These are phyloP conservation scores for Liodrosophila aerea DNA, from an alignment of 2,888 invertebrate genomes.

Conservation along the genomic window DNA sequence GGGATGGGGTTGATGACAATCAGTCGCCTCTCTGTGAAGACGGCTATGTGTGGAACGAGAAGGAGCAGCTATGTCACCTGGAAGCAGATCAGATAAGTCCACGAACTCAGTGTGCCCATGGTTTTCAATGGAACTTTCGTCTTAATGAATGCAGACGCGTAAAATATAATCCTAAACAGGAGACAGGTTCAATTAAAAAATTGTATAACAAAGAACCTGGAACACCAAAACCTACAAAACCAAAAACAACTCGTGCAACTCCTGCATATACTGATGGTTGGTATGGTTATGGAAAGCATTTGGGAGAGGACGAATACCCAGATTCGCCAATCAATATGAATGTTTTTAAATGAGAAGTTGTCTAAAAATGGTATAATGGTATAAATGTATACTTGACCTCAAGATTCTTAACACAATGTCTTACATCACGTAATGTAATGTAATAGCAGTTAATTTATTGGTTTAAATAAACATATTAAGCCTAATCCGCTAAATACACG, in stretches of 20 bases:
- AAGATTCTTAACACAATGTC: too few relatives aligned
- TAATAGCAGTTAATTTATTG: too few relatives aligned
- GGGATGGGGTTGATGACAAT: too few relatives aligned
- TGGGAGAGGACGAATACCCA: slow-evolving; percentile 4
- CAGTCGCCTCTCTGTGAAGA: slow-evolving; percentile 3
- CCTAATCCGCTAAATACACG: too few relatives aligned
- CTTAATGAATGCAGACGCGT: slow-evolving; percentile 19
- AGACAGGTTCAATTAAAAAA: slow-evolving; percentile 6
- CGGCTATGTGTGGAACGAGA: slow-evolving; percentile 8
- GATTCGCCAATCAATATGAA: slow-evolving; percentile 1
- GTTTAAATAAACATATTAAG: too few relatives aligned
- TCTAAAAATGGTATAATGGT: too few relatives aligned
- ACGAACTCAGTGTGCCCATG: slow-evolving; percentile 5
- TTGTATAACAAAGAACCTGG: slow-evolving; percentile 1
- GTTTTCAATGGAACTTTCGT: slow-evolving; percentile 5
- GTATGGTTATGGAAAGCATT: slow-evolving; percentile 27
- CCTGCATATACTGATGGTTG: slow-evolving; percentile 2
- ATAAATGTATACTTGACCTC: too few relatives aligned
- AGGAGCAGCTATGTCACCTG: neutral
- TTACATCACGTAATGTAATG: too few relatives aligned
- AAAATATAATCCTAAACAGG: neutral
- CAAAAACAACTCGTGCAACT: neutral
- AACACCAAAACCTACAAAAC: too few relatives aligned
- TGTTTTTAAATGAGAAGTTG: too few relatives aligned
- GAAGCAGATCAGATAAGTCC: neutral